A percentile compares a stretch with the other conserved stretches of the same genome.
Conservation (phyloP, 35 echinoderm and acorn worm species). For the Ptychodera flava region DNA sequence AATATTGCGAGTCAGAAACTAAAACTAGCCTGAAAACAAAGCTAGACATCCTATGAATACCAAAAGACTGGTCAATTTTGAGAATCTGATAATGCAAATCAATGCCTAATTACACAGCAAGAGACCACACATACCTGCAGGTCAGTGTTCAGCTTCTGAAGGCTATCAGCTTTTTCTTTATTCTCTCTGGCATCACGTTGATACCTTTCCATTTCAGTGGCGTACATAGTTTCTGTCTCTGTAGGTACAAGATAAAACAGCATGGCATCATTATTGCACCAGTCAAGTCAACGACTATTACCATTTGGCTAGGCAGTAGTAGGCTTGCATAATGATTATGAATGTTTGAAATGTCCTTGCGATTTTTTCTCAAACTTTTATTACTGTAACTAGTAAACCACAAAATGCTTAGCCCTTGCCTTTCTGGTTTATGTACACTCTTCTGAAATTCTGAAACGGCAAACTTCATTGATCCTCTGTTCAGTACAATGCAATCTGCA, state of each 20-base stretch:
- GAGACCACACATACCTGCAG: slow-evolving; percentile 23
- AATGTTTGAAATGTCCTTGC: neutral
- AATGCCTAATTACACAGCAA: neutral
- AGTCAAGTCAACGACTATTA: neutral
- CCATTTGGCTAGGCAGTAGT: neutral
- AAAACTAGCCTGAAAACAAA: too few species aligned
- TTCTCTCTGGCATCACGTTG: slow-evolving; percentile 62
- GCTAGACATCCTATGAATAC: too few species aligned
- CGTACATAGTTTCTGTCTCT: slow-evolving; percentile 66
- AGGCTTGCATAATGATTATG: neutral
- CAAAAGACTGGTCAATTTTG: too few species aligned
- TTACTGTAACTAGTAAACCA: neutral
- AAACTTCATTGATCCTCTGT: too few species aligned
- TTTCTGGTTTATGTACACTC: neutral
- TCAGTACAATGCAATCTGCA: too few species aligned
- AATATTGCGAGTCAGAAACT: too few species aligned
- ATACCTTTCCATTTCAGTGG: slow-evolving; percentile 77
- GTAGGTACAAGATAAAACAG: neutral
- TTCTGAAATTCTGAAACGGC: too few species aligned
- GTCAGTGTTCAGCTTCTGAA: slow-evolving; percentile 72
- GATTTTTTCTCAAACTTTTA: neutral
- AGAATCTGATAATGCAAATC: too few species aligned
- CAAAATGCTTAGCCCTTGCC: neutral
- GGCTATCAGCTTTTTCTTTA: slow-evolving; percentile 51
- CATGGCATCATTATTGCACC: neutral